phyloP scores from a whole-genome alignment of 2,113 vertebrate species.

The Barbus barbus region DNA sequence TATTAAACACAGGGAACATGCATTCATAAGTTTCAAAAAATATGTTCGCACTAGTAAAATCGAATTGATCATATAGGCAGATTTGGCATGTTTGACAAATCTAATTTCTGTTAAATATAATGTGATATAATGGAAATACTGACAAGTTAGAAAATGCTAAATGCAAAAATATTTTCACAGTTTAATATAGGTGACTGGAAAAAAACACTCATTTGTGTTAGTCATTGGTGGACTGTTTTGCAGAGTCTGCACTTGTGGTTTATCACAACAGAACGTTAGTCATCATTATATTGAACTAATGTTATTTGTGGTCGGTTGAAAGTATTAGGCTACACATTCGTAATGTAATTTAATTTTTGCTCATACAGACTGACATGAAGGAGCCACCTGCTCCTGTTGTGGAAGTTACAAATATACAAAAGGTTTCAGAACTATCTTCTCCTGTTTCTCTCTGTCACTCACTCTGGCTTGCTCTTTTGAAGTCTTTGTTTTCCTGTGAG shows the following conservation, averaged over 20 bases:
- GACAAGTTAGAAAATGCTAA: no score
- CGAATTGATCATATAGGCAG: neutral
- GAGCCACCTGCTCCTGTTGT: neutral
- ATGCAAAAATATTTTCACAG: no score
- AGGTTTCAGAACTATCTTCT: no score
- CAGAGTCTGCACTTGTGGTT: neutral
- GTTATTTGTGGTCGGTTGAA: neutral
- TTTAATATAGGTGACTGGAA: neutral
- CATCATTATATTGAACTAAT: neutral
- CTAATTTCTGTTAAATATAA: neutral
- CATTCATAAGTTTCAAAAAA: neutral
- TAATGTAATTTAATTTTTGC: neutral
- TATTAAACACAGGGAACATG: neutral
- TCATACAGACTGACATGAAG: neutral
- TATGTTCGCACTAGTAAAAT: neutral
- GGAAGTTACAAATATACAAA: neutral
- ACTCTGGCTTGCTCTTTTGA: conserved; percentile 30
- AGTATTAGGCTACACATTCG: neutral
- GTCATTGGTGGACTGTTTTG: neutral
- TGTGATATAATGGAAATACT: neutral
- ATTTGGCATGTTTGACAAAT: neutral
- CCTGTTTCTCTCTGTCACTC: conserved; percentile 8
- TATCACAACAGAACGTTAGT: neutral
- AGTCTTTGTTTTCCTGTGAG: conserved; percentile 51
- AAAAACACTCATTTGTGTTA: neutral